Evolutionary conservation across 2,113 vertebrate species (phyloP).

Genomic region (Trochalopteron elliotii): DNA sequence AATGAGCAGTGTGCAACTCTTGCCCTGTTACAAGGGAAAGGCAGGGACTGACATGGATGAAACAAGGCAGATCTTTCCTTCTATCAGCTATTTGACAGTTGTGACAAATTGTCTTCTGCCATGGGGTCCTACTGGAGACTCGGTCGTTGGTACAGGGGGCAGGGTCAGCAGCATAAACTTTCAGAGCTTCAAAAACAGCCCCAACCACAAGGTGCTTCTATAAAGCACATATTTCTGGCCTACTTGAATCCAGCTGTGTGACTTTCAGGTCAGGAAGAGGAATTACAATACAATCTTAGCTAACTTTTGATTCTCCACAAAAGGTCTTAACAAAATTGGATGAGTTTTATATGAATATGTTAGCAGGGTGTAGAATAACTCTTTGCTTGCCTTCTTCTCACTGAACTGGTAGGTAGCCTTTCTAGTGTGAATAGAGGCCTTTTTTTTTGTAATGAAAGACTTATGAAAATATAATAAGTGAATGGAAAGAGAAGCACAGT

Average conservation of each 20-base stretch:
- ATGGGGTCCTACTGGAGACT: slow-evolving; percentile 1
- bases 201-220: slow-evolving; percentile 35
- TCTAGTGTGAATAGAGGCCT: slow-evolving; percentile 52
- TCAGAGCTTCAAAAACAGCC: slow-evolving; percentile 19
- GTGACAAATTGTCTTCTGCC: slow-evolving; percentile 18
- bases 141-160: background rate
- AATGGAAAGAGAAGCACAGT: slow-evolving; percentile 24
- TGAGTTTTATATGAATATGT: slow-evolving; percentile 59
- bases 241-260: slow-evolving; percentile 65
- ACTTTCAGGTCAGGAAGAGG: slow-evolving; percentile 60
- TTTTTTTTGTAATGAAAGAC: slow-evolving; percentile 50
- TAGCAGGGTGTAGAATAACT: slow-evolving; percentile 64
- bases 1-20: background rate
- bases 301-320: slow-evolving; percentile 66
- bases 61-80: slow-evolving; percentile 17
- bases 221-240: slow-evolving; percentile 51
- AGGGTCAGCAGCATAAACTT: slow-evolving; percentile 52
- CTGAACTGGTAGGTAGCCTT: slow-evolving; percentile 60
- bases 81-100: background rate
- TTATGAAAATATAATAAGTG: slow-evolving; percentile 52
- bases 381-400: slow-evolving; percentile 50
- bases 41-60: background rate
- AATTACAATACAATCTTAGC: slow-evolving; percentile 60
- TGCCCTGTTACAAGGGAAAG: background rate
- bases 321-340: slow-evolving; percentile 66